A percentile compares a stretch with the other conserved stretches of the same genome.
phyloP scores from a whole-genome alignment of 2,888 invertebrate genomes.

The Drosophila flavopinicola region DNA sequence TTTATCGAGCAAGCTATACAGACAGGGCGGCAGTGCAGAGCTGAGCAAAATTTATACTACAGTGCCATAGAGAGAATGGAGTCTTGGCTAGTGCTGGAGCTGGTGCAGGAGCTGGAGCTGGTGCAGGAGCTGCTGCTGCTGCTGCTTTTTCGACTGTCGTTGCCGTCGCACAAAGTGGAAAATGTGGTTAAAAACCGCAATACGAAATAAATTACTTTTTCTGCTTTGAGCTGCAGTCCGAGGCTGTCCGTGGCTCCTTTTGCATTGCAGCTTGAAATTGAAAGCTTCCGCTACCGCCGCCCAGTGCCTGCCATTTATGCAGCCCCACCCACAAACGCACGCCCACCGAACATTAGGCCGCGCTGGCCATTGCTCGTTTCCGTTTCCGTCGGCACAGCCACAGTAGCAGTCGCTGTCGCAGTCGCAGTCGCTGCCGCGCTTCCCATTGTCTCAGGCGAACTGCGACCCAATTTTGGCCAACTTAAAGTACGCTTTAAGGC shows the following conservation, averaged over 20 bases:
- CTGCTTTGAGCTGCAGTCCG: slow-evolving; percentile 74
- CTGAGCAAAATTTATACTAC: slow-evolving; percentile 73
- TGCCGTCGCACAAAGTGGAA: slow-evolving; percentile 78
- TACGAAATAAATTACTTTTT: slow-evolving; percentile 80
- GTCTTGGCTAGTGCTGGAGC: slow-evolving; percentile 37
- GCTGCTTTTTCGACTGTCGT: slow-evolving; percentile 69
- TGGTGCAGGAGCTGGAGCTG: slow-evolving; percentile 19
- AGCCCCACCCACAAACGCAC: slow-evolving; percentile 21
- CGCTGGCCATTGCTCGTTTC: slow-evolving; percentile 72
- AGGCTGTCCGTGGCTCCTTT: slow-evolving; percentile 50
- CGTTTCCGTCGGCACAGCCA: slow-evolving; percentile 56
- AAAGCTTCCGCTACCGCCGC: slow-evolving; percentile 71
- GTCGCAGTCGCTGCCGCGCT: slow-evolving; percentile 19
- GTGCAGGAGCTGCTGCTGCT: slow-evolving; percentile 7
- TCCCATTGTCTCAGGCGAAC: slow-evolving; percentile 44
- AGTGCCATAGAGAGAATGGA: slow-evolving; percentile 38
- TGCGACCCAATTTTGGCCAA: slow-evolving; percentile 48
- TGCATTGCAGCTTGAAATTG: slow-evolving; percentile 75
- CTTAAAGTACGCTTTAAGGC: slow-evolving; percentile 69
- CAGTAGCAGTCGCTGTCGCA: slow-evolving; percentile 10
- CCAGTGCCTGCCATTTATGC: slow-evolving; percentile 61
- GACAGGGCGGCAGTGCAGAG: slow-evolving; percentile 37
- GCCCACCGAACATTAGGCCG: slow-evolving; percentile 67
- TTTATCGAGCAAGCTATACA: slow-evolving; percentile 69
- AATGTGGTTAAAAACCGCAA: slow-evolving; percentile 80